Conservation (phyloP, 2,888 invertebrate genomes). For the Campoplex capitator region DNA sequence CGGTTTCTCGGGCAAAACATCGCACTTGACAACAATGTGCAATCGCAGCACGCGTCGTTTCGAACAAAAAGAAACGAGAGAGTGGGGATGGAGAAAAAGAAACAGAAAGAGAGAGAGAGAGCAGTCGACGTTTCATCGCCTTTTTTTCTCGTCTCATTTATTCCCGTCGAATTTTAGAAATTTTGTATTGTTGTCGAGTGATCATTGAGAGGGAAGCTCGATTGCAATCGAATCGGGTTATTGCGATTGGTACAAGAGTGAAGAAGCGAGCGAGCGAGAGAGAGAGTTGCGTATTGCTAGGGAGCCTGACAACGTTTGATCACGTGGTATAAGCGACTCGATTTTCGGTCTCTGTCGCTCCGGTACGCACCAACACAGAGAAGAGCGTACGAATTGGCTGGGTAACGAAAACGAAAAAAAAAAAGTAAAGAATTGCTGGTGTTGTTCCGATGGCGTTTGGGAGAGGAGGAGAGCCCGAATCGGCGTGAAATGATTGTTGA, state of each 20-base stretch:
- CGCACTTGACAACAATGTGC: conserved; percentile 47
- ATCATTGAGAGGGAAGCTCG: conserved; percentile 29
- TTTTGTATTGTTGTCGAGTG: conserved; percentile 55
- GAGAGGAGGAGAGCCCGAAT: conserved; percentile 30
- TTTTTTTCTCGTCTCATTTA: background rate
- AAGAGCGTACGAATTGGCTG: conserved; percentile 48
- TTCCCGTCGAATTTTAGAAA: background rate
- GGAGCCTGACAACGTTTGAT: conserved; percentile 76
- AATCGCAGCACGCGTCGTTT: conserved; percentile 42
- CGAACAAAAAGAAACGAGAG: conserved; percentile 22
- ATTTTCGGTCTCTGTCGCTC: conserved; percentile 35
- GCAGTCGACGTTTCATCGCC: conserved; percentile 48
- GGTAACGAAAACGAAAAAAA: conserved; percentile 48
- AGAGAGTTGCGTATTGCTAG: conserved; percentile 68
- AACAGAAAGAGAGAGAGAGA: conserved; percentile 9
- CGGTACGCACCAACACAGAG: conserved; percentile 32
- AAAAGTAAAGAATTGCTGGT: conserved; percentile 19
- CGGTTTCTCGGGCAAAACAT: background rate
- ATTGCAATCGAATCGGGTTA: conserved; percentile 75
- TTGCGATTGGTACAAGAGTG: conserved; percentile 72
- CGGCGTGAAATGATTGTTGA: conserved; percentile 28
- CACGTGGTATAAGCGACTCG: conserved; percentile 76
- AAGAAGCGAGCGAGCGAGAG: conserved; percentile 32
- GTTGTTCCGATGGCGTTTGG: background rate
- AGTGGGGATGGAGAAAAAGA: conserved; percentile 32